Evolutionary conservation across 1,140 invertebrate genomes (phyloP).

Genomic region (Temnothorax nylanderi): DNA sequence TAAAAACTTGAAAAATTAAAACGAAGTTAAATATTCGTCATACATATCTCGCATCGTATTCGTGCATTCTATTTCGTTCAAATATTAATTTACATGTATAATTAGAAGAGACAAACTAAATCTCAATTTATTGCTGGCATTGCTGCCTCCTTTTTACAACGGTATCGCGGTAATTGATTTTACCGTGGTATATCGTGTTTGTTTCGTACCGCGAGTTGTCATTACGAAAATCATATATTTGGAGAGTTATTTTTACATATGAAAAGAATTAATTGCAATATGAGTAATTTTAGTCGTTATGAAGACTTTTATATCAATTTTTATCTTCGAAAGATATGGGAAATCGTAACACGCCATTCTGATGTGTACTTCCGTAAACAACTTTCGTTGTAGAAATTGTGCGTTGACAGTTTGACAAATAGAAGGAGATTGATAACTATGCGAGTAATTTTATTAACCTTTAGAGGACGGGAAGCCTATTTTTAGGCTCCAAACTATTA

Average conservation of each 20-base stretch:
- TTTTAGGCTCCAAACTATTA: too few relatives aligned
- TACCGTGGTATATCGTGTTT: not conserved
- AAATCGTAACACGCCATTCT: not conserved
- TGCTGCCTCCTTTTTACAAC: not conserved
- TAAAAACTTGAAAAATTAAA: not conserved
- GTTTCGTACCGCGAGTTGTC: not conserved
- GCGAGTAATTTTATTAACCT: not conserved
- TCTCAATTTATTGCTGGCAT: not conserved
- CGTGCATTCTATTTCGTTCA: not conserved
- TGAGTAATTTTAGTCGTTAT: not conserved
- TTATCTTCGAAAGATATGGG: not conserved
- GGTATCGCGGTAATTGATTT: not conserved
- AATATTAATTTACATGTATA: not conserved
- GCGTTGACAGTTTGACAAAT: not conserved
- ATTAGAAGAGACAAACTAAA: not conserved
- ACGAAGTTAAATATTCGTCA: too few relatives aligned
- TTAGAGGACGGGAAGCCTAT: too few relatives aligned
- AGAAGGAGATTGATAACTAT: not conserved
- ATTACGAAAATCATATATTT: not conserved
- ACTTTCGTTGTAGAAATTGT: not conserved
- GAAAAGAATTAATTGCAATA: not conserved
- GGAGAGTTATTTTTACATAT: not conserved
- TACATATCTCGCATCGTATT: not conserved
- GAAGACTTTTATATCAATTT: not conserved
- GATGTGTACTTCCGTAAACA: not conserved